phyloP scores from a whole-genome alignment of 1,140 invertebrate genomes.

The Anthonomus grandis region DNA sequence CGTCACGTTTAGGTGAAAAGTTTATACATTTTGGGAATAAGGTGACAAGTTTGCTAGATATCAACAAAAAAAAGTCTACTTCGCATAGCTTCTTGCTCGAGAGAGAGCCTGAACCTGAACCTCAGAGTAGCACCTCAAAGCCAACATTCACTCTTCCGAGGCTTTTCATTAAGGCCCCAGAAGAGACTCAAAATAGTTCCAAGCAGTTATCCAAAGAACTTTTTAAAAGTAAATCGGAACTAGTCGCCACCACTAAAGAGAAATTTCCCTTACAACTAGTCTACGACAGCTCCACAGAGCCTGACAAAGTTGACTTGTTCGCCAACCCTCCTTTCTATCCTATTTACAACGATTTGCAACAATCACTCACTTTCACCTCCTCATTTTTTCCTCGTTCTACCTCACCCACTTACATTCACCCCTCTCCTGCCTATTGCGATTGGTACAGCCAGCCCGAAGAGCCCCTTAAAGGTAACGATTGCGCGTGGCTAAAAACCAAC shows the following conservation, averaged over 20 bases:
- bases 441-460: slow-evolving; percentile 40
- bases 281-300: slow-evolving; percentile 4
- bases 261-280: slow-evolving; percentile 40
- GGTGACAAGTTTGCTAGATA: slow-evolving; percentile 29
- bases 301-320: slow-evolving; percentile 35
- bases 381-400: slow-evolving; percentile 22
- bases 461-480: slow-evolving; percentile 42
- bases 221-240: slow-evolving; percentile 33
- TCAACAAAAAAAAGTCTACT: slow-evolving; percentile 25
- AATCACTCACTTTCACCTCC: slow-evolving; percentile 13
- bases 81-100: slow-evolving; percentile 7
- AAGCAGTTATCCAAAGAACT: slow-evolving; percentile 21
- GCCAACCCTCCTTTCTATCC: slow-evolving; percentile 44
- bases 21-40: slow-evolving; percentile 30
- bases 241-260: slow-evolving; percentile 39
- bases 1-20: slow-evolving; percentile 27
- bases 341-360: slow-evolving; percentile 29
- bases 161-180: slow-evolving; percentile 38
- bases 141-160: slow-evolving; percentile 43
- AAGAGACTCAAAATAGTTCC: background rate
- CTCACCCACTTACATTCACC: slow-evolving; percentile 20
- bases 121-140: slow-evolving; percentile 21
- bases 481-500: slow-evolving; percentile 35
- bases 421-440: slow-evolving; percentile 46
- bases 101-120: background rate